These are phyloP conservation scores for Clavelina lepadiformis DNA, from an alignment of 23 tunicate species.

Conservation along the genomic window DNA sequence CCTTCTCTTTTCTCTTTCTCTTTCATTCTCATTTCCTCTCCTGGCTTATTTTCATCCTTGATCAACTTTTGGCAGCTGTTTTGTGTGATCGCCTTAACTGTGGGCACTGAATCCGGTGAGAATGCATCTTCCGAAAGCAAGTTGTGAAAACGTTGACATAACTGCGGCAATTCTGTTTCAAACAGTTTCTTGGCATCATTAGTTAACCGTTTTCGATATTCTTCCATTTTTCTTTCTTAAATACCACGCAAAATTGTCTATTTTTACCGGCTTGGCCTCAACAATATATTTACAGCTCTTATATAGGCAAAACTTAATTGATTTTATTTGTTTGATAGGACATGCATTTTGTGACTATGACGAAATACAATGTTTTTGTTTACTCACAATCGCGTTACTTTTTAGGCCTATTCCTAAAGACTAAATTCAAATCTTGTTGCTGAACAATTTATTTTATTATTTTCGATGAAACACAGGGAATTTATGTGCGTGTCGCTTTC, in stretches of 20 bases:
- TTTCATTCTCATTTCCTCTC: slow-evolving; percentile 3
- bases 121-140: slow-evolving; percentile 33
- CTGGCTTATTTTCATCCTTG: slow-evolving; percentile 16
- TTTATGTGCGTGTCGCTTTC: slow-evolving; percentile 81
- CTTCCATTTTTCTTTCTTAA: slow-evolving; percentile 58
- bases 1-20: slow-evolving; percentile 11
- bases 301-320: too few species aligned
- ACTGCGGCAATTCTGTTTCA: slow-evolving; percentile 26
- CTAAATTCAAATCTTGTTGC: slow-evolving; percentile 1
- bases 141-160: slow-evolving; percentile 35
- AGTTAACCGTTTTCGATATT: slow-evolving; percentile 19
- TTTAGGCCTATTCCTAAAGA: too few species aligned
- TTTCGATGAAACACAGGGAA: too few species aligned
- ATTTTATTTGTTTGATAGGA: too few species aligned
- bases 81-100: slow-evolving; percentile 22
- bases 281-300: too few species aligned
- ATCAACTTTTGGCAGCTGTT: slow-evolving; percentile 42
- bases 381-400: not conserved
- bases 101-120: slow-evolving; percentile 5
- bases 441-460: too few species aligned
- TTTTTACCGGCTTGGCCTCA: too few species aligned
- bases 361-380: not conserved
- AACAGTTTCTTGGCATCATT: slow-evolving; percentile 35
- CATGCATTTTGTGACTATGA: too few species aligned
- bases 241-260: too few species aligned